Base-by-base conservation (phyloP, 2,888 invertebrate genomes). In the Noctua fimbriata region DNA sequence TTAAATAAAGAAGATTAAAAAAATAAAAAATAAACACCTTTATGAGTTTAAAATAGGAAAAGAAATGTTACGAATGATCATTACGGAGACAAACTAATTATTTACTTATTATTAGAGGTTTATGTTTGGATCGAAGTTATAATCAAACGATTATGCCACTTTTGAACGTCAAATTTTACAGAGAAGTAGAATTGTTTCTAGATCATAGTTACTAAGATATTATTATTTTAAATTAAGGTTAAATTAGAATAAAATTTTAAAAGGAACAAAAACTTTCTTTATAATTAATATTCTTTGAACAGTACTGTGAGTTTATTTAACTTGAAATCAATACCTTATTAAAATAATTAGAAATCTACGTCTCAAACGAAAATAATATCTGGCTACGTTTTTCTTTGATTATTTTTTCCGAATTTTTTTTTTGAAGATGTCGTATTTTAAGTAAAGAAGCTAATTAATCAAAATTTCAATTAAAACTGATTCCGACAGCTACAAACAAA, bases 391-490 rank as follows among this genome's bases (percentile, higher is more conserved):
- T 78, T 73, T 32, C 28, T 58, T 65, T 78, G 32, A 79, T 73
- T 10, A 0, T 10, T 66, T 69, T 78, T 74, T 14, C 21, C 28
- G 32, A 65, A 72, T 49, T n/a, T n/a, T 49, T n/a, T n/a, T 47
- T 67, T n/a, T 67, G 12, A 32, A 28, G 60, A 16, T 60, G 5
- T 28, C 16, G 18, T 12, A 55, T 71, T 55, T 55, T 49, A 44
- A 36, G 10, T 55, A 6, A 60, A 66, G 44, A 71, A 36, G 4
- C 49, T 67, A 73, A 82, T 82, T 79, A 69, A 65, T 71, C 69
- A 67, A 60, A 55, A 47, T 41, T 47, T 47, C 47, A 82, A 82
- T 84, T 79, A 70, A 63, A 82, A 32, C 47, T 44, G 49, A 71
- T 36, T 66, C 5, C 14, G 16, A 18, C 36, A 5, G 63, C 12